Conservation (phyloP, 2,797 vertebrate genomes). For the Periophthalmus magnuspinnatus region DNA sequence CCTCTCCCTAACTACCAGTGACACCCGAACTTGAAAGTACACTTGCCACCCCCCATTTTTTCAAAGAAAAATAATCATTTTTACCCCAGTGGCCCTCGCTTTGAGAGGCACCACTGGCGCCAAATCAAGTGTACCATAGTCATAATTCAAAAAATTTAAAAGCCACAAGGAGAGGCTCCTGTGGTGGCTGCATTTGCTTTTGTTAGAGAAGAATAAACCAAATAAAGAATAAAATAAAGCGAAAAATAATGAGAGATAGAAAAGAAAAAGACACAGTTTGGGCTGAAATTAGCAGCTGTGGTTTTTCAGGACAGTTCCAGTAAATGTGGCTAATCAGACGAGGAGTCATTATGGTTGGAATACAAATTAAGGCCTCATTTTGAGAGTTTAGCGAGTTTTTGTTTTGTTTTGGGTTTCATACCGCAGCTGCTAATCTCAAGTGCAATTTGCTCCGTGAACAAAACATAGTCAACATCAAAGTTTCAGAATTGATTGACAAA, state of each 20-base stretch:
- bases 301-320: slow-evolving; percentile 54
- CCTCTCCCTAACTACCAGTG: slow-evolving; percentile 69
- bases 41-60: slow-evolving; percentile 52
- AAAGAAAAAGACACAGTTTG: slow-evolving; percentile 75
- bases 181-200: slow-evolving; percentile 73
- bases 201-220: slow-evolving; percentile 70
- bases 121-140: slow-evolving; percentile 73
- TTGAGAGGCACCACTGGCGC: slow-evolving; percentile 70
- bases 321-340: slow-evolving; percentile 42
- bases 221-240: slow-evolving; percentile 71
- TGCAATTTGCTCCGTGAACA: slow-evolving; percentile 77
- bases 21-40: slow-evolving; percentile 71
- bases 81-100: slow-evolving; percentile 71
- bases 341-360: slow-evolving; percentile 10
- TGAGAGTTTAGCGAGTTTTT: not conserved
- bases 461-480: slow-evolving; percentile 80
- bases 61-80: slow-evolving; percentile 76
- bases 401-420: slow-evolving; percentile 42
- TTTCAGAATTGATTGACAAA: slow-evolving; percentile 79
- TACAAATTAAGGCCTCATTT: slow-evolving; percentile 22
- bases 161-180: slow-evolving; percentile 74
- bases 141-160: slow-evolving; percentile 68
- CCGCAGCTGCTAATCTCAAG: slow-evolving; percentile 83
- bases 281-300: slow-evolving; percentile 83
- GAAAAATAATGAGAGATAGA: slow-evolving; percentile 77